Conservation (phyloP, 2,888 invertebrate genomes). For the Dicyrtomina minuta region DNA sequence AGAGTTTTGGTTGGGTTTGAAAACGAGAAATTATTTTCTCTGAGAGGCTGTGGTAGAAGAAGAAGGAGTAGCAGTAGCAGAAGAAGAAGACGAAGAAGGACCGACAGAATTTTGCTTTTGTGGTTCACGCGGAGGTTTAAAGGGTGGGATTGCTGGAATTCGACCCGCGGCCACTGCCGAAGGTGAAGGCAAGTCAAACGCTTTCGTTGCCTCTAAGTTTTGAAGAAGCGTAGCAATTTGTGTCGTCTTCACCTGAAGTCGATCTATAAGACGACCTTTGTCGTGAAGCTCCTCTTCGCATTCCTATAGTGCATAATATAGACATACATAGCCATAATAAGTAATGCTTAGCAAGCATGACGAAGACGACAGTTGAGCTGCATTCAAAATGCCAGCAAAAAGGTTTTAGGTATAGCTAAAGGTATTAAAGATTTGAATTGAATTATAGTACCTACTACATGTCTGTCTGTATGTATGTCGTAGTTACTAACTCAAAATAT, state of each 20-base stretch:
- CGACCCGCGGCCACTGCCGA: constrained; percentile 21
- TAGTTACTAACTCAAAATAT: no score
- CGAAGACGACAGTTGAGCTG: neutral
- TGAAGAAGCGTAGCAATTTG: constrained; percentile 91
- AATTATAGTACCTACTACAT: no score
- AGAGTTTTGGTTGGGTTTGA: no score
- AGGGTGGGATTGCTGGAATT: constrained; percentile 22
- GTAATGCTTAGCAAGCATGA: neutral
- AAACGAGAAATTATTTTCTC: neutral
- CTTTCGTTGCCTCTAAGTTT: constrained; percentile 67
- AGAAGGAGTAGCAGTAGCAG: neutral
- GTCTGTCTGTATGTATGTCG: no score
- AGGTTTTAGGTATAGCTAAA: no score
- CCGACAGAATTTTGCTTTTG: neutral
- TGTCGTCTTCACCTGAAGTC: constrained; percentile 91
- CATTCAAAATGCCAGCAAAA: constrained; percentile 3
- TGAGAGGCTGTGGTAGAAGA: neutral
- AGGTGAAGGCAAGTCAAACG: constrained; percentile 51
- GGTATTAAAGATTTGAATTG: no score
- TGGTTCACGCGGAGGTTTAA: neutral
- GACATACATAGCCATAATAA: neutral
- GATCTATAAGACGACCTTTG: constrained; percentile 92
- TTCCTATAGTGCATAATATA: constrained; percentile 65
- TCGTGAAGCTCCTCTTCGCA: constrained; percentile 93
- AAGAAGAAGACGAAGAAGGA: neutral